phyloP scores from a whole-genome alignment of 2,888 invertebrate genomes.

The Plebejus melissa region DNA sequence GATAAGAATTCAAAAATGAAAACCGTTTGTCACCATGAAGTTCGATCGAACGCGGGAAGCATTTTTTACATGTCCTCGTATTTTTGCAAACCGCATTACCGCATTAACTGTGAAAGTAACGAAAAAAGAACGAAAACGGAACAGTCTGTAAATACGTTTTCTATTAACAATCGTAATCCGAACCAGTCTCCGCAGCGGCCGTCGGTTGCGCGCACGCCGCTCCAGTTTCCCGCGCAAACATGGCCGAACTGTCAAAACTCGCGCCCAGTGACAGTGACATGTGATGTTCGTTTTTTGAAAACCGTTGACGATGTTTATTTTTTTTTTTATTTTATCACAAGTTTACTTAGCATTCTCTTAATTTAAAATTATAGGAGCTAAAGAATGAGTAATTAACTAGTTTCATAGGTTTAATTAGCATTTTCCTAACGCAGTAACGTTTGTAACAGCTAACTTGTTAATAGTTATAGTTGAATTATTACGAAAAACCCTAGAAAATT shows the following conservation, averaged over 20 bases:
- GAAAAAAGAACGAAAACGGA: slow-evolving; percentile 39
- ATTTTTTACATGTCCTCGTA: neutral
- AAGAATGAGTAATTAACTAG: too few relatives aligned
- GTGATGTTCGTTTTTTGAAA: slow-evolving; percentile 27
- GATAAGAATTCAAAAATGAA: neutral
- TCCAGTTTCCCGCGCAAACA: slow-evolving; percentile 32
- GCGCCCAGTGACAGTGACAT: slow-evolving; percentile 34
- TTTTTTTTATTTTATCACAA: neutral
- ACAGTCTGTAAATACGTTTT: slow-evolving; percentile 48
- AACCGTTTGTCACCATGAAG: neutral
- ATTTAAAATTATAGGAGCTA: neutral
- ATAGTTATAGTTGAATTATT: neutral
- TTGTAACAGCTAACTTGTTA: neutral
- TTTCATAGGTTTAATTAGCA: too few relatives aligned
- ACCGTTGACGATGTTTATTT: slow-evolving; percentile 8
- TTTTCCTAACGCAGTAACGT: too few relatives aligned
- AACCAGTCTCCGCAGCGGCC: slow-evolving; percentile 49
- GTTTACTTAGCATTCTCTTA: neutral
- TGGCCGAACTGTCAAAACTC: slow-evolving; percentile 41
- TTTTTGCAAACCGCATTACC: neutral
- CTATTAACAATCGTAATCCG: slow-evolving; percentile 60
- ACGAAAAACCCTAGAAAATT: too few relatives aligned
- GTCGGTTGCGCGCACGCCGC: slow-evolving; percentile 50
- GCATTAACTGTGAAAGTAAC: slow-evolving; percentile 2
- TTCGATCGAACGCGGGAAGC: too few relatives aligned